Base-by-base conservation (phyloP, 2,797 vertebrate species). In the Bovichtus variegatus region DNA sequence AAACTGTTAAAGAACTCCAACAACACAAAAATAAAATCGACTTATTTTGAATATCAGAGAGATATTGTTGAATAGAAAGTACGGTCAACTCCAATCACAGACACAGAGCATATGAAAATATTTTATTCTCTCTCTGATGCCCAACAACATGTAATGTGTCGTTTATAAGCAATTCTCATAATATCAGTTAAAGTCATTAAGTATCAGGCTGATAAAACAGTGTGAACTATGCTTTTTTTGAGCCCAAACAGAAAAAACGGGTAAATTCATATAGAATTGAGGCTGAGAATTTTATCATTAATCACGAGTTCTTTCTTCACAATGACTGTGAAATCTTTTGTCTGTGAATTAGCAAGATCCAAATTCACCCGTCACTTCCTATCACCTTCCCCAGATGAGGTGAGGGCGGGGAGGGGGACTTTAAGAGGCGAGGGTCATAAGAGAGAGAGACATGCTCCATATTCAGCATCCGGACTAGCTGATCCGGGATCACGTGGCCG, bases 401-500 rank as follows among this genome's bases (percentile, higher is more conserved):
- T 75, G 61, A 62, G 46, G 49, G 41, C 21, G 43, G 38, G 21
- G 53, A 29, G 64, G 74, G n/a, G 31, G 50, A 16, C 6, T 38
- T 41, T 0, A 44, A 55, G 41, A n/a, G 57, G 16, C 15, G 8
- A 3, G 44, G 53, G 38, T 65, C 38, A 47, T 44, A 11, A 38
- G 25, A 60, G 46, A 50, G 38, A 19, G 68, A 54, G 68, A 23
- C 1, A n/a, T 0, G 51, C 16, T 65, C 19, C 31, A 53, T 36
- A 71, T 74, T 75, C 68, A 60, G 75, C 61, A 54, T 61, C 63
- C 49, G 31, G 74, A 88, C 80, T 82, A 83, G 89, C 85, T 83
- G 82, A 76, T 69, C 71, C 16, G 1, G 36, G 27, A 64, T 84
- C 92, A 94, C 80, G 73, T 89, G 91, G 54, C 51, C 25, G 54